Evolutionary conservation across 2,797 vertebrate genomes (phyloP).

Genomic region (Bryconaethiops microstoma): DNA sequence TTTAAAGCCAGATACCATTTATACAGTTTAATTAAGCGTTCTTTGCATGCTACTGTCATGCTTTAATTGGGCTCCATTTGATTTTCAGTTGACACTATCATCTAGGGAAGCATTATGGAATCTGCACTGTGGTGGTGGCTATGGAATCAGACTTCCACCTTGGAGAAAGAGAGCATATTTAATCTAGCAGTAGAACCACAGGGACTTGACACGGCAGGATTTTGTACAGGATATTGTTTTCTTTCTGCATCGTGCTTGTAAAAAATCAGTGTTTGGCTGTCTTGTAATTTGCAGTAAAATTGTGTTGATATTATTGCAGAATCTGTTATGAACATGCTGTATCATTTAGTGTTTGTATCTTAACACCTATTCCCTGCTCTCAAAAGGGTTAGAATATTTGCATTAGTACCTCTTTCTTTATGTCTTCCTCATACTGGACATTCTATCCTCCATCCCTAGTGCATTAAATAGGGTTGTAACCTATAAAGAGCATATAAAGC

Average conservation of each 20-base stretch:
- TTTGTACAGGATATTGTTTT: not conserved
- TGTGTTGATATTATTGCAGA: not conserved
- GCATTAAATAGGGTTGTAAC: conserved; percentile 4
- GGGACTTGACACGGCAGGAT: not conserved
- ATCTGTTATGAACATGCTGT: not conserved
- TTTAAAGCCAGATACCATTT: not conserved
- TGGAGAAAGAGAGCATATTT: not conserved
- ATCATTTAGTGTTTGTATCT: not conserved
- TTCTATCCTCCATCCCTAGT: not conserved
- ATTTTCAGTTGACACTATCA: not conserved
- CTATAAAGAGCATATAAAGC: not conserved
- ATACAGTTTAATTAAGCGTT: not conserved
- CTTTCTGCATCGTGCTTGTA: not conserved
- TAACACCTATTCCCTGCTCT: not conserved
- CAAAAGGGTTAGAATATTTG: not conserved
- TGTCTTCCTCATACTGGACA: not conserved
- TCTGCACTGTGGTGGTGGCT: not conserved
- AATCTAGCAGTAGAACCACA: not conserved
- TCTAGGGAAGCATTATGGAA: not conserved
- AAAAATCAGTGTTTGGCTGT: not conserved
- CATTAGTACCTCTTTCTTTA: not conserved
- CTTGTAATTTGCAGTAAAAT: not conserved
- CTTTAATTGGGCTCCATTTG: not conserved
- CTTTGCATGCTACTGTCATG: not conserved
- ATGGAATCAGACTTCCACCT: not conserved